Conservation (phyloP, 2,113 vertebrate genomes). For the Lates calcarifer region DNA sequence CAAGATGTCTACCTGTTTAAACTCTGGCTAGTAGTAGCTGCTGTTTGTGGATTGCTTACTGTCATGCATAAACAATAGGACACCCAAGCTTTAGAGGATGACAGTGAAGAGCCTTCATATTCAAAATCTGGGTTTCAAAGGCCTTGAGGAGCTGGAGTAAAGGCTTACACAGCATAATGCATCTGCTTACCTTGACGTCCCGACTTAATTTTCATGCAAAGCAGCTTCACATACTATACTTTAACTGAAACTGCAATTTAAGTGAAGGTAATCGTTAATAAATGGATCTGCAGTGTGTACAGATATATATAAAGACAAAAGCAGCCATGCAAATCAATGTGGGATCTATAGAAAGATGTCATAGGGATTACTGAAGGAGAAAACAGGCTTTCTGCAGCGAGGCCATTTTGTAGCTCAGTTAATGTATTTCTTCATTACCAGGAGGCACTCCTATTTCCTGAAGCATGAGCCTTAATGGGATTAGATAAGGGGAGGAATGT, state of each 20-base stretch:
- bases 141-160: slow-evolving; percentile 36
- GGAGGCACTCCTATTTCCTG: slow-evolving; percentile 70
- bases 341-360: slow-evolving; percentile 37
- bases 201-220: slow-evolving; percentile 28
- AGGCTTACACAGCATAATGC: slow-evolving; percentile 18
- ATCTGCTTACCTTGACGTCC: slow-evolving; percentile 32
- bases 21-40: background rate
- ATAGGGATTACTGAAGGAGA: slow-evolving; percentile 51
- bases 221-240: slow-evolving; percentile 2
- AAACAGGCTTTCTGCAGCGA: slow-evolving; percentile 40
- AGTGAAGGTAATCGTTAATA: slow-evolving; percentile 21
- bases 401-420: slow-evolving; percentile 65
- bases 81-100: slow-evolving; percentile 13
- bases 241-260: slow-evolving; percentile 29
- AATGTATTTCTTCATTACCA: slow-evolving; percentile 78
- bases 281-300: slow-evolving; percentile 13
- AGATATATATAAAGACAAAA: slow-evolving; percentile 35
- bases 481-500: slow-evolving; percentile 72
- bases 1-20: slow-evolving; percentile 8
- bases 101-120: slow-evolving; percentile 13
- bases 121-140: slow-evolving; percentile 48
- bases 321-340: slow-evolving; percentile 20
- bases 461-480: slow-evolving; percentile 76
- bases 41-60: slow-evolving; percentile 23
- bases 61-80: slow-evolving; percentile 51